Evolutionary conservation across 2,797 vertebrate genomes (phyloP), one percentile per base, ranked within the genome.

Genomic region (Hypotaenidia okinawae): DNA sequence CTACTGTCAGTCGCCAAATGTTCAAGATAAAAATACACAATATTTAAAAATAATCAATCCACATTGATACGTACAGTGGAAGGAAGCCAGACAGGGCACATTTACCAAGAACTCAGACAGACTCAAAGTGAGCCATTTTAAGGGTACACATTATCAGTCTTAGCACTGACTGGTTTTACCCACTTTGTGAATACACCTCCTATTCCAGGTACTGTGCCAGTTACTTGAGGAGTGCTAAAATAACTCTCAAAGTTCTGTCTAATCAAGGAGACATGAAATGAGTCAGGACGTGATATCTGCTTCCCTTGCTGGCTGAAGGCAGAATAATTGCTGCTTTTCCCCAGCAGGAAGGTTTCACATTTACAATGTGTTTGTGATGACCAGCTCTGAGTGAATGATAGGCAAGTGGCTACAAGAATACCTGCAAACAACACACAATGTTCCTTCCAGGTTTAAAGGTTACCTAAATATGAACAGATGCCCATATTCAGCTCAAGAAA

Each of bases 391-490:
- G 76, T 11, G 43, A 67, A 32, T 2, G 6, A 47, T 13, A 3
- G 8, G 6, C 10, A 9, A 90, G 27, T 8, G 16, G 32, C 78
- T 73, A 9, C 10, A 55, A 61, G 8, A 75, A 84, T 55, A 83
- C 37, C 72, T 43, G 45, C 49, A 89, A 91, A 67, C 45, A 80
- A 45, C 19, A 75, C 2, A 3, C 6, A 37, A 17, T 27, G 51
- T 84, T 91, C 75, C 70, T 90, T 74, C 61, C 13, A 66, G 41
- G 41, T 35, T 54, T 81, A 93, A 84, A 90, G 37, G 77, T 82
- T 81, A 86, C 90, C 58, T 76, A 88, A 86, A 76, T 78, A 58
- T 24, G 55, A 93, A 90, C 68, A 90, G 83, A 93, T 62, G 74
- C 17, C 39, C 45, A 43, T 30, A 84, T 47, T 69, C 54, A 82